These are phyloP conservation scores for Drosophila biarmipes DNA, from an alignment of 1,140 invertebrate species.

Conservation along the genomic window DNA sequence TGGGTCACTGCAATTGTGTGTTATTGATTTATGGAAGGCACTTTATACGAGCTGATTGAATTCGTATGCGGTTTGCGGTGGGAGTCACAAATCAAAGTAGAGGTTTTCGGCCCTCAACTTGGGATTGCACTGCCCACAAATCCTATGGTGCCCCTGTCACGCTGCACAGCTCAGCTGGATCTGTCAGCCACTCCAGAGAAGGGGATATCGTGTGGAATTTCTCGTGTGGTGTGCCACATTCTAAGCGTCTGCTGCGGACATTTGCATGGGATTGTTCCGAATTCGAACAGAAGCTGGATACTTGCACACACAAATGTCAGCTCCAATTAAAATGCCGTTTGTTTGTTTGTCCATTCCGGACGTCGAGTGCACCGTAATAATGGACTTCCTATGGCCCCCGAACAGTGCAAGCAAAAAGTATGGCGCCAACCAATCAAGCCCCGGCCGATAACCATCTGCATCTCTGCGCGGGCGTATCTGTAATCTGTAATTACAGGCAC, in stretches of 20 bases:
- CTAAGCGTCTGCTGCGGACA: slow-evolving; percentile 41
- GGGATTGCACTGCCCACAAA: slow-evolving; percentile 19
- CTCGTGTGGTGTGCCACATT: slow-evolving; percentile 31
- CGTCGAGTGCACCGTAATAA: slow-evolving; percentile 60
- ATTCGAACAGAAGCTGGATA: slow-evolving; percentile 21
- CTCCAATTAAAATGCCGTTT: slow-evolving; percentile 75
- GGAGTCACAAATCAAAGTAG: neutral
- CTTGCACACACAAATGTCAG: slow-evolving; percentile 29
- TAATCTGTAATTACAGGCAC: slow-evolving; percentile 33
- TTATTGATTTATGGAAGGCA: slow-evolving; percentile 59
- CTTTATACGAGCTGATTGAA: slow-evolving; percentile 47
- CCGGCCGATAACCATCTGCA: slow-evolving; percentile 26
- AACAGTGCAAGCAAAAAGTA: slow-evolving; percentile 63
- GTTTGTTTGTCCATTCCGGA: slow-evolving; percentile 24
- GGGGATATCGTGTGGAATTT: neutral
- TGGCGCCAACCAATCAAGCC: slow-evolving; percentile 66
- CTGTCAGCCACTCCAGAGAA: slow-evolving; percentile 9
- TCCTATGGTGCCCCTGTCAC: slow-evolving; percentile 31
- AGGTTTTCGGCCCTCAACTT: neutral
- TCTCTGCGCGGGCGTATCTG: slow-evolving; percentile 34
- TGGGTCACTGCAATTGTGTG: slow-evolving; percentile 54
- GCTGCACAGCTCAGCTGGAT: slow-evolving; percentile 44
- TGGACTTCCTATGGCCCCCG: slow-evolving; percentile 53
- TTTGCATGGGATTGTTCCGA: slow-evolving; percentile 12
- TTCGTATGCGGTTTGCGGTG: slow-evolving; percentile 22